Evolutionary conservation across 2,797 vertebrate species (phyloP), one percentile per base, ranked within the genome.

Genomic region (Siniperca undulata): DNA sequence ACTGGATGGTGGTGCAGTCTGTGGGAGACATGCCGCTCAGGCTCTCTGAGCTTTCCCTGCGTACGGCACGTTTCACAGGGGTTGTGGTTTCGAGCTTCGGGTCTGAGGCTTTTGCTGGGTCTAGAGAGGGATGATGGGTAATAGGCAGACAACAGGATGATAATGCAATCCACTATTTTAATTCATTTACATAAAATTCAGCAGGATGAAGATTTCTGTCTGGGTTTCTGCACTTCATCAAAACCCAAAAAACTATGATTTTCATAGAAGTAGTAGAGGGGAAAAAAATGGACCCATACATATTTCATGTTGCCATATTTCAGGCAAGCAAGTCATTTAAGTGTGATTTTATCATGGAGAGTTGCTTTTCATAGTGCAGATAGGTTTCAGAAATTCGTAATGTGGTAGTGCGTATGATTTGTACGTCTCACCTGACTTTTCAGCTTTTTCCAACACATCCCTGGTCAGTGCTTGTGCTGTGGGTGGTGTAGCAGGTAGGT

Each of bases 1-100:
- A 98, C 77, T 95, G 95, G 78, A 99, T 87, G 6, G 71, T 62
- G 0, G 93, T 97, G 83, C 95, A 87, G 68, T 98, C 97, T 0
- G 73, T 16, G 0, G 96, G 88, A 0, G 95, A 92, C 55, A 84
- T 38, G 7, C 93, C 92, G 0, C 90, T 72, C 2, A 96, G 82
- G 12, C 95, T 95, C 7, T 98, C 97, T 0, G 89, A 34, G 92
- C 96, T 97, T 40, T 97, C 96, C 1, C 92, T 91, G 69, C 95
- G 94, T 11, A 86, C 86, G 2, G 59, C 70, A 3, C 94, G 93
- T 48, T 91, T 94, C 20, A 61, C 73, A 0, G 95, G 81, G 0
- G 88, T 52, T 0, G 72, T 70, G 4, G 72, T 1, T 56, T 77
- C 24, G 0, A 82, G 56, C 73, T 88, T 75, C 1, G 70, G 65